These are phyloP conservation scores for Pseudococcus viburni DNA, from an alignment of 2,888 invertebrate genomes.

Conservation along the genomic window DNA sequence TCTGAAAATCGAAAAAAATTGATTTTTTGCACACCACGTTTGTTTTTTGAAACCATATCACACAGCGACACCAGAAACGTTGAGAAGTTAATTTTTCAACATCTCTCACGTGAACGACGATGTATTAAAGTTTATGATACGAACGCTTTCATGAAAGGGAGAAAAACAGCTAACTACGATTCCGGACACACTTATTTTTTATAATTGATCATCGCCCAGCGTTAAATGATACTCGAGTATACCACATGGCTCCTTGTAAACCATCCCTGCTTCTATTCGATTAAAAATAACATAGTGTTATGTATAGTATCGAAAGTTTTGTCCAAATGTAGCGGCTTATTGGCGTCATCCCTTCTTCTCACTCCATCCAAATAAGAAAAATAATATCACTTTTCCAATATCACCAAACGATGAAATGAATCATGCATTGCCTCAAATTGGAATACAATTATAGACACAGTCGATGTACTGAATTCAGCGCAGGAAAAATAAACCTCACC, in stretches of 20 bases:
- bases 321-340: neutral
- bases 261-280: conserved; percentile 23
- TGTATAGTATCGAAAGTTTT: neutral
- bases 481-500: conserved; percentile 2
- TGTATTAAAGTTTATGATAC: conserved; percentile 30
- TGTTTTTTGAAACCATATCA: too few species aligned
- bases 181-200: conserved; percentile 47
- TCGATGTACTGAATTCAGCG: neutral
- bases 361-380: neutral
- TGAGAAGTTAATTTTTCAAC: conserved; percentile 46
- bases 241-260: conserved; percentile 49
- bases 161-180: conserved; percentile 9
- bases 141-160: neutral
- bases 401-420: too few species aligned
- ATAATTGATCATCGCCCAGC: conserved; percentile 44
- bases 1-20: too few species aligned
- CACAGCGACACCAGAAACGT: neutral
- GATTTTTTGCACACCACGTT: too few species aligned
- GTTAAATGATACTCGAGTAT: conserved; percentile 45
- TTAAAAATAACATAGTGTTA: conserved; percentile 41
- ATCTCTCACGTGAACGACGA: conserved; percentile 43
- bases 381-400: too few species aligned
- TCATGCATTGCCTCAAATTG: too few species aligned
- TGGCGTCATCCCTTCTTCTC: neutral
- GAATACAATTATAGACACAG: too few species aligned